phyloP scores from a whole-genome alignment of 2,113 vertebrate genomes.

The Miniopterus natalensis region DNA sequence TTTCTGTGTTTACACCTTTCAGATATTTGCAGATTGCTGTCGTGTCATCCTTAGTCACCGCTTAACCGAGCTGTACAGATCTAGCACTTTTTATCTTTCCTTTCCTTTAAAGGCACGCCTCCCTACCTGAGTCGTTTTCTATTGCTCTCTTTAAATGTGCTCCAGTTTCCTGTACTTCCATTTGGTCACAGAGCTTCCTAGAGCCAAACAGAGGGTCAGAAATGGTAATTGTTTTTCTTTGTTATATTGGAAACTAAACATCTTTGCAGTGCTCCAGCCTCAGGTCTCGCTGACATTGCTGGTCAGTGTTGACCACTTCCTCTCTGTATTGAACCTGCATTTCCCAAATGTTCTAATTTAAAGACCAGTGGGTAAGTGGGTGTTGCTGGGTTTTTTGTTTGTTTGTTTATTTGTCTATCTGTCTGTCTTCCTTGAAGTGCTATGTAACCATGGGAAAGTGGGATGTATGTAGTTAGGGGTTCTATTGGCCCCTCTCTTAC shows the following conservation, averaged over 20 bases:
- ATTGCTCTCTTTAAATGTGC: constrained; percentile 58
- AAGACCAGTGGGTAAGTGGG: neutral
- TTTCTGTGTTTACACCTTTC: constrained; percentile 81
- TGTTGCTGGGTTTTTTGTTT: neutral
- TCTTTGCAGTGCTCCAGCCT: neutral
- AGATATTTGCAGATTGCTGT: constrained; percentile 77
- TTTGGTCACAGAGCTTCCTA: neutral
- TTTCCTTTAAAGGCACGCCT: constrained; percentile 69
- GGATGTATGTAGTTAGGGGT: neutral
- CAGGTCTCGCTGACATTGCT: neutral
- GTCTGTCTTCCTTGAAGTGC: neutral
- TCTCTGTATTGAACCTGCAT: neutral
- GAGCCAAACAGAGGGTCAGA: neutral
- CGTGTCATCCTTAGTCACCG: constrained; percentile 76
- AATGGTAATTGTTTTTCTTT: neutral
- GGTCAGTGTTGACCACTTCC: neutral
- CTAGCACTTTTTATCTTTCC: constrained; percentile 80
- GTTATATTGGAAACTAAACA: neutral
- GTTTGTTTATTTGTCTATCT: neutral
- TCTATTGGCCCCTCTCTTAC: neutral
- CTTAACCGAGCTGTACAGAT: constrained; percentile 66
- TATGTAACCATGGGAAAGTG: neutral
- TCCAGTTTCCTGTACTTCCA: constrained; percentile 63
- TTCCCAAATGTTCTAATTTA: neutral
- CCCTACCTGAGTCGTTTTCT: constrained; percentile 70